These are phyloP conservation scores for Lucilia cuprina DNA, from an alignment of 1,140 invertebrate genomes.

Conservation along the genomic window DNA sequence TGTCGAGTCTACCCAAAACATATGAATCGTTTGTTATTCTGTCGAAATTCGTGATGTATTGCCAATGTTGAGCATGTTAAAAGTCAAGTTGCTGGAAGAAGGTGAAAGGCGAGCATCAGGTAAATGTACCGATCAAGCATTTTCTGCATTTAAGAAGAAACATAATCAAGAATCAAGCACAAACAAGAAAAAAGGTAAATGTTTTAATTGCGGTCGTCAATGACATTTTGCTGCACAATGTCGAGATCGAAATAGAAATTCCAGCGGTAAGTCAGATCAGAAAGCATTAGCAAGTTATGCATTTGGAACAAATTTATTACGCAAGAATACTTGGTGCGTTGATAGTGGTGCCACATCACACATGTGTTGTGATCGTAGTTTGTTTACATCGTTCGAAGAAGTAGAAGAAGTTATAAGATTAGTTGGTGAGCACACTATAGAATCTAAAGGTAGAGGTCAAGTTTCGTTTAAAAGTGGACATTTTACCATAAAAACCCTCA, in stretches of 20 bases:
- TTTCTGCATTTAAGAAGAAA: neutral
- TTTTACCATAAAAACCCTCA: too few relatives aligned
- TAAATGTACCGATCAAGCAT: too few relatives aligned
- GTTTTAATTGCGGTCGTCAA: neutral
- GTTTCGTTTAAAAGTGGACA: too few relatives aligned
- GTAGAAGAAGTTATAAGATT: too few relatives aligned
- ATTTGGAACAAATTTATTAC: too few relatives aligned
- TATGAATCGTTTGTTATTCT: neutral
- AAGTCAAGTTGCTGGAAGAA: slow-evolving; percentile 33
- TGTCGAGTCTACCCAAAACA: neutral
- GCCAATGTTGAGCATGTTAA: neutral
- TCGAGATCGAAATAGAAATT: too few relatives aligned
- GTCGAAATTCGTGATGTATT: neutral
- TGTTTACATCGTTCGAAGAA: slow-evolving; percentile 5
- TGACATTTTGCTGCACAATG: too few relatives aligned
- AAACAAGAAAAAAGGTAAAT: neutral
- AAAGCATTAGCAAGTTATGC: too few relatives aligned
- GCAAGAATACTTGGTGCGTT: neutral
- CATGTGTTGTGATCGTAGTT: neutral
- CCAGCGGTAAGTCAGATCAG: too few relatives aligned
- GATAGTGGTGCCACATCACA: slow-evolving; percentile 30
- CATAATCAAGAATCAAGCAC: neutral
- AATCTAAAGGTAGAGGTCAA: too few relatives aligned
- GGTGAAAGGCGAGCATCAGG: slow-evolving; percentile 6
- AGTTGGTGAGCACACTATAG: too few relatives aligned